Evolutionary conservation across 2,797 vertebrate species (phyloP).

Genomic region (Ctenopoma multispine): DNA sequence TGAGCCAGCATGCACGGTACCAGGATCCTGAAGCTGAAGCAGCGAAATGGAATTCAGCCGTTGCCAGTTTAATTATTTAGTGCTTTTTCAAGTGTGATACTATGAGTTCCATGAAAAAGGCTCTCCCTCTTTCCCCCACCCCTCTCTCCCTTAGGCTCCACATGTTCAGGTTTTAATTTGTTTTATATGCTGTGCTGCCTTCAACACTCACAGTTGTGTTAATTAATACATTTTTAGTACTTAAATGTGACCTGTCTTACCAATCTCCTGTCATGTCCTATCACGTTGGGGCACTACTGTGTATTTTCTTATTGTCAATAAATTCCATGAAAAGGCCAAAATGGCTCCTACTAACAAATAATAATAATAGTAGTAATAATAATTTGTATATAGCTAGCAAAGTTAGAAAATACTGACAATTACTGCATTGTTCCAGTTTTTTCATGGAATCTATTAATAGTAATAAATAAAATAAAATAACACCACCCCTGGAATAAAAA

Average conservation of each 20-base stretch:
- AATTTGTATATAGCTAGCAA: background rate
- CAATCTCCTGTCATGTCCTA: too few species aligned
- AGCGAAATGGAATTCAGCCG: background rate
- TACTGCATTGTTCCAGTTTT: background rate
- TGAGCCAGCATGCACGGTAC: background rate
- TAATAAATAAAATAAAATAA: background rate
- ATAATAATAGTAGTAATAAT: background rate
- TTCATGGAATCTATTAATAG: background rate
- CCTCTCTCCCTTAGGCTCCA: background rate
- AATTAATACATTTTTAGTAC: too few species aligned
- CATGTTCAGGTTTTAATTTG: background rate
- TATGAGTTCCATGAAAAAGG: background rate
- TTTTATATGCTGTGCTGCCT: background rate
- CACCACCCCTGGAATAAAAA: background rate
- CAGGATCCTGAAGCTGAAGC: background rate
- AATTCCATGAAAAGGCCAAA: too few species aligned
- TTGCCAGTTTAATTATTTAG: background rate
- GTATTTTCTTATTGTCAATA: too few species aligned
- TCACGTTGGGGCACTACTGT: too few species aligned
- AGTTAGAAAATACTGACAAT: background rate
- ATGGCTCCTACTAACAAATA: background rate
- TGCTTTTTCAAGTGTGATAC: background rate
- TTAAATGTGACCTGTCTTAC: too few species aligned
- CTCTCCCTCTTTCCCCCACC: too few species aligned
- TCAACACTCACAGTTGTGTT: background rate